phyloP scores from a whole-genome alignment of 2,797 vertebrate genomes.

The Otolemur crassicaudatus region DNA sequence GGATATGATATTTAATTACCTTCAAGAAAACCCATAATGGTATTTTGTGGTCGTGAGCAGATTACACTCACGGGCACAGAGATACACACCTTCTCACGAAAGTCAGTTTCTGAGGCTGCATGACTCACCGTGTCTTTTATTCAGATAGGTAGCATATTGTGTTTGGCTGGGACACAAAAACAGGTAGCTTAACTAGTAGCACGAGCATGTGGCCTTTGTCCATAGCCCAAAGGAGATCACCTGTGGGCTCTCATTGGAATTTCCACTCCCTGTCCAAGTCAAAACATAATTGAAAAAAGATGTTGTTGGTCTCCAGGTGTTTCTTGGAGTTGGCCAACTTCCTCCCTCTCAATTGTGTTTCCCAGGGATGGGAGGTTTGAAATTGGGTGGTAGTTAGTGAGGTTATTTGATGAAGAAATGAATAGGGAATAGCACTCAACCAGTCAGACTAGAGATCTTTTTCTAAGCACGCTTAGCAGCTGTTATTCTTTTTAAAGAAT shows the following conservation, averaged over 20 bases:
- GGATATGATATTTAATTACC: conserved; percentile 11
- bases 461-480: background rate
- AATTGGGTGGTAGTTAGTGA: background rate
- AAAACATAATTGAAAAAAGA: conserved; percentile 73
- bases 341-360: conserved; percentile 13
- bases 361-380: conserved; percentile 16
- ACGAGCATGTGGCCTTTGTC: conserved; percentile 69
- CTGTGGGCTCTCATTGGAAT: conserved; percentile 72
- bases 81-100: conserved; percentile 61
- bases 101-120: conserved; percentile 55
- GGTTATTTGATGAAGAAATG: background rate
- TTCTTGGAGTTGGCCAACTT: conserved; percentile 65
- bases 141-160: conserved; percentile 58
- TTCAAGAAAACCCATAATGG: conserved; percentile 59
- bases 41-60: conserved; percentile 48
- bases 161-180: conserved; percentile 74
- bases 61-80: background rate
- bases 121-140: conserved; percentile 69
- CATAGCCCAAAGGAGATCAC: conserved; percentile 81
- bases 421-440: conserved; percentile 15
- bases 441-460: background rate
- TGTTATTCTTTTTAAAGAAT: background rate
- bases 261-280: conserved; percentile 72
- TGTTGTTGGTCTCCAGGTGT: conserved; percentile 76
- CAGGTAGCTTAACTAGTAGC: conserved; percentile 69